A percentile compares a stretch with the other conserved stretches of the same genome.
phyloP scores from a whole-genome alignment of 2,797 vertebrate species.

The Pangasius sanitwongsei region DNA sequence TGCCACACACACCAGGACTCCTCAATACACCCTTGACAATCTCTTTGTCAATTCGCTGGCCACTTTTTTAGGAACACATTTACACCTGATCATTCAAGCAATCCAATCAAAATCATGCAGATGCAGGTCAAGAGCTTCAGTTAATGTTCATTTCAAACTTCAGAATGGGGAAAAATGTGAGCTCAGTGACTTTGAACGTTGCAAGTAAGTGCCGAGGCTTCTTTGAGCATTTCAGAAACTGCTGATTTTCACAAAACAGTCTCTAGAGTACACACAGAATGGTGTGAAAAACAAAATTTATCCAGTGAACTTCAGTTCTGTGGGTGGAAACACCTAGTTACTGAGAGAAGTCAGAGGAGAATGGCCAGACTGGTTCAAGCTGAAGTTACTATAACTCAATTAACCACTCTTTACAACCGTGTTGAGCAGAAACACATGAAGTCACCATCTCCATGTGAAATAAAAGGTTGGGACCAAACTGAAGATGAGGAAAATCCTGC shows the following conservation, averaged over 20 bases:
- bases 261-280: no score
- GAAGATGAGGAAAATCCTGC: not conserved
- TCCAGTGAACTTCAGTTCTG: not conserved
- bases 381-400: not conserved
- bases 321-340: not conserved
- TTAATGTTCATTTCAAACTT: not conserved
- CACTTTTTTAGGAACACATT: not conserved
- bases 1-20: conserved; percentile 37
- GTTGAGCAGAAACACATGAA: not conserved
- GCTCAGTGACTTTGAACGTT: not conserved
- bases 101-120: not conserved
- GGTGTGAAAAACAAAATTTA: not conserved
- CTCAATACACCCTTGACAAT: conserved; percentile 44
- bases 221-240: not conserved
- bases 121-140: not conserved
- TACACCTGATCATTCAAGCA: not conserved
- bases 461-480: not conserved
- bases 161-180: not conserved
- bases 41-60: not conserved
- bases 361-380: not conserved
- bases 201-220: not conserved
- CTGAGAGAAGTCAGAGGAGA: not conserved
- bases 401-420: not conserved
- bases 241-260: not conserved
- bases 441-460: not conserved